phyloP scores from a whole-genome alignment of 2,888 invertebrate species.

The Andrena fulva region DNA sequence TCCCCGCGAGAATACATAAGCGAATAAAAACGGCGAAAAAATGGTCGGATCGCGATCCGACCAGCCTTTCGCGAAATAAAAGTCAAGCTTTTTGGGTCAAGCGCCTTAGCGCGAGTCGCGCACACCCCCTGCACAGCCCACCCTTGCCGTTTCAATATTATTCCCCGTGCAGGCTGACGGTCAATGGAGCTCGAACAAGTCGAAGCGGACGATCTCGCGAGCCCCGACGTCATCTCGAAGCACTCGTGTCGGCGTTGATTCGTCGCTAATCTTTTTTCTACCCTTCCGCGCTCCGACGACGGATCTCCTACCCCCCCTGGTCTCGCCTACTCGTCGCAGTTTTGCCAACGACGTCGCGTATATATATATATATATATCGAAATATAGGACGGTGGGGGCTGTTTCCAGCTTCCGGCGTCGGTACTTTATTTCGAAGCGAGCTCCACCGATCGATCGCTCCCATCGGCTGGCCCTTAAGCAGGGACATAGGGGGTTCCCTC shows the following conservation, averaged over 20 bases:
- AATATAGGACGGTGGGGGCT: conserved; percentile 61
- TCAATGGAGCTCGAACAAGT: conserved; percentile 40
- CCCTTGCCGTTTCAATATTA: conserved; percentile 47
- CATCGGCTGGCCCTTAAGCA: conserved; percentile 22
- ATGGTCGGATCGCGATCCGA: conserved; percentile 18
- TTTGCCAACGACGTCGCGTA: conserved; percentile 25
- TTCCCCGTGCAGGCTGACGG: conserved; percentile 25
- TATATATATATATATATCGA: conserved; percentile 43
- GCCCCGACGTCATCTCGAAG: conserved; percentile 37
- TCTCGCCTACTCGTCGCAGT: background rate
- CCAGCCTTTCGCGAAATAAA: conserved; percentile 21
- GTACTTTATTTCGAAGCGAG: conserved; percentile 50
- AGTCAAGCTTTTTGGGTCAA: conserved; percentile 54
- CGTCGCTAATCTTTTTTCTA: conserved; percentile 17
- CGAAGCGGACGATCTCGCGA: conserved; percentile 39
- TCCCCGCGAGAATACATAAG: conserved; percentile 32
- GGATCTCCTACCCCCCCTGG: background rate
- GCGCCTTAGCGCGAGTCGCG: conserved; percentile 9
- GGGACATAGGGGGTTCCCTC: background rate
- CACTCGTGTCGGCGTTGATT: conserved; percentile 32
- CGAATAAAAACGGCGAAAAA: background rate
- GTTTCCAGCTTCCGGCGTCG: conserved; percentile 56
- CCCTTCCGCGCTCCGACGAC: background rate
- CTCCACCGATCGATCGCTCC: conserved; percentile 55
- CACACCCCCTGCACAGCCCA: conserved; percentile 3